A percentile compares a stretch with the other conserved stretches of the same genome.
phyloP scores from a whole-genome alignment of 2,797 vertebrate genomes.

The Balearica regulorum region DNA sequence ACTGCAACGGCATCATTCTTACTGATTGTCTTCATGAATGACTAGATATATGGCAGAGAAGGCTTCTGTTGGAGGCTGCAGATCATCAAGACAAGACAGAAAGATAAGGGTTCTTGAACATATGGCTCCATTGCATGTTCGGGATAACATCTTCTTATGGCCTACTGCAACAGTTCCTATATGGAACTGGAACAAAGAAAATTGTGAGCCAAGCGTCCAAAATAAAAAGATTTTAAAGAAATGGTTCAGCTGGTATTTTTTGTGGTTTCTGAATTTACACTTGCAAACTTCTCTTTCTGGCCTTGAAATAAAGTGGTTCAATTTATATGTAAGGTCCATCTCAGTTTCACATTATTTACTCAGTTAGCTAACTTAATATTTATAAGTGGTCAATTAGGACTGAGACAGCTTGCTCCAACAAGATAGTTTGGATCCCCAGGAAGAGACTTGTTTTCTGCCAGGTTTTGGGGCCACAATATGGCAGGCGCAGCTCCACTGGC shows the following conservation, averaged over 20 bases:
- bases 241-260: background rate
- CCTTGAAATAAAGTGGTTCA: conserved; percentile 56
- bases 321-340: conserved; percentile 37
- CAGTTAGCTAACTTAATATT: conserved; percentile 81
- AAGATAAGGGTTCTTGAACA: background rate
- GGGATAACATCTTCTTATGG: background rate
- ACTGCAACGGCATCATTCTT: background rate
- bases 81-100: background rate
- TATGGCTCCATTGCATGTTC: background rate
- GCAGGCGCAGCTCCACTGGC: conserved; percentile 86
- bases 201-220: background rate
- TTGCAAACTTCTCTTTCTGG: background rate
- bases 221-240: background rate
- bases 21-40: background rate
- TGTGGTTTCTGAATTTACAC: background rate
- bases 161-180: background rate
- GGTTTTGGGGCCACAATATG: conserved; percentile 90
- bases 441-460: conserved; percentile 90
- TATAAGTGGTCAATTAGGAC: conserved; percentile 91
- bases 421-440: conserved; percentile 87
- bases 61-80: background rate
- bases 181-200: background rate
- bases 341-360: conserved; percentile 79
- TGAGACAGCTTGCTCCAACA: conserved; percentile 89
- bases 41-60: background rate